Evolutionary conservation across 2,113 vertebrate species (phyloP), one percentile per base, ranked within the genome.

Genomic region (Solea solea): DNA sequence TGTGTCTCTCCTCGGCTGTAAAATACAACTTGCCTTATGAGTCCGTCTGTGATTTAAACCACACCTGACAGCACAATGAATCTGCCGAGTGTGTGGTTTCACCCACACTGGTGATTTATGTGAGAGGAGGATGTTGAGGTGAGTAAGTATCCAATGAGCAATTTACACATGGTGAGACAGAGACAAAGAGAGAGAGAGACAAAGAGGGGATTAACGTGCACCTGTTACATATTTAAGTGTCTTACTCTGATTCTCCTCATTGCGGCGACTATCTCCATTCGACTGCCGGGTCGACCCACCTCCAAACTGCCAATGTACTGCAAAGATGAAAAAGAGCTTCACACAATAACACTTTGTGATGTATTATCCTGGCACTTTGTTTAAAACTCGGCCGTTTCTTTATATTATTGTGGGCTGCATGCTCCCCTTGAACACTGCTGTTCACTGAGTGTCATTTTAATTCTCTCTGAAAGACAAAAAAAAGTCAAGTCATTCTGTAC

Each of bases 291-390:
- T 44, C 97, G 94, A 0, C 96, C 96, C 58, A 99, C 96, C 83
- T 99, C 97, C 93, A 98, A 85, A 81, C 96, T 99, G 72, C 97
- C 97, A 0, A 99, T 97, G 62, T 98, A 99, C 97, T 99, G 84
- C 39, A 74, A 75, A 76, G 60, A 21, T 51, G 27, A 27, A 21
- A 81, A 57, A 64, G 28, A 61, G 55, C 44, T 55, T 74, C 16
- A 51, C 62, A 28, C 41, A 68, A 0, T 4, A 46, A 9, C 21
- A n/a, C 7, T 14, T n/a, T n/a, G n/a, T n/a, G n/a, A n/a, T n/a
- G n/a, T n/a, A n/a, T n/a, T n/a, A n/a, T n/a, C n/a, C n/a, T n/a
- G n/a, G n/a, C n/a, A n/a, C n/a, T n/a, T n/a, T n/a, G n/a, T n/a
- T n/a, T 16, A 7, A 45, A 9, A 34, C 5, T 5, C 3, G 28